Percentiles rank a stretch among this genome's conserved stretches.
Conservation (phyloP, 1,140 invertebrate species). For the Leptinotarsa texana region DNA sequence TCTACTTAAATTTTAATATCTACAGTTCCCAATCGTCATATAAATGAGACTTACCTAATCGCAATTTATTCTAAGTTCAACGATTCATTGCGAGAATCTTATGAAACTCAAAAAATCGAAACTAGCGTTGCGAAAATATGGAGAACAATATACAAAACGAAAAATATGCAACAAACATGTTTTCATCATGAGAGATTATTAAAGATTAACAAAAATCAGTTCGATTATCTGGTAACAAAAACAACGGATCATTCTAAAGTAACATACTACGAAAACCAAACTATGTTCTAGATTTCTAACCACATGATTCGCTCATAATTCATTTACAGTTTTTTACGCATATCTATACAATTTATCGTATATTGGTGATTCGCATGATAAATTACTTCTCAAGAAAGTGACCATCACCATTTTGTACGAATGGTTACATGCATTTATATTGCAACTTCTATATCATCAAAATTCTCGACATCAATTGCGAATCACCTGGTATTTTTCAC, state of each 20-base stretch:
- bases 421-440: too few species aligned
- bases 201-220: not conserved
- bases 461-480: not conserved
- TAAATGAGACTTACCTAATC: conserved; percentile 4
- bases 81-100: not conserved
- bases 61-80: conserved; percentile 3
- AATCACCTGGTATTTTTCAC: not conserved
- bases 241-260: too few species aligned
- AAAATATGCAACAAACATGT: not conserved
- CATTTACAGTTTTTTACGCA: too few species aligned
- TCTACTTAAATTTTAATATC: conserved; percentile 24
- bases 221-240: not conserved
- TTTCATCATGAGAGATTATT: not conserved
- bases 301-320: too few species aligned
- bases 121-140: not conserved
- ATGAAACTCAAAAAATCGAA: not conserved
- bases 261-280: too few species aligned
- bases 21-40: conserved; percentile 20
- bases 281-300: too few species aligned
- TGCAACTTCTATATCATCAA: not conserved
- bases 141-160: not conserved
- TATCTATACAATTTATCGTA: too few species aligned
- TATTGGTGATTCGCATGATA: too few species aligned
- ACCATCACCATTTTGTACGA: too few species aligned
- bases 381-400: too few species aligned